Evolutionary conservation across 2,797 vertebrate species (phyloP).

Genomic region (Monodelphis domestica): DNA sequence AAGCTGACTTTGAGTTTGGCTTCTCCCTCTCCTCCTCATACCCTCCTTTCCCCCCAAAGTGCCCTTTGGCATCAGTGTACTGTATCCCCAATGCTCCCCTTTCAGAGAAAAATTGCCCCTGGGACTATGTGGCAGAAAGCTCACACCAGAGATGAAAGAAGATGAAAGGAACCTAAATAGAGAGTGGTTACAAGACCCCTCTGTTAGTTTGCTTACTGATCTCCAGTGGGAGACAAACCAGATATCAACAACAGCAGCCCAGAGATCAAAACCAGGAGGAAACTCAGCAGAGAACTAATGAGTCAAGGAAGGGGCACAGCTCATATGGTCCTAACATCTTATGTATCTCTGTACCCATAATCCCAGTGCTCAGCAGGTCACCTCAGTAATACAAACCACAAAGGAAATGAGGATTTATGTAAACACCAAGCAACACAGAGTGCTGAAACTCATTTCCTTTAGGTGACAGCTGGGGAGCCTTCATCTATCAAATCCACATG

Average conservation of each 20-base stretch:
- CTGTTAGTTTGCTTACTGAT: neutral
- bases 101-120: neutral
- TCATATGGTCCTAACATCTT: neutral
- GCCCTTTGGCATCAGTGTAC: neutral
- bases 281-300: neutral
- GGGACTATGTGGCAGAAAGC: neutral
- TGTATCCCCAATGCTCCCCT: neutral
- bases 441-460: neutral
- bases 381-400: neutral
- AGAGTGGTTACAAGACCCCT: neutral
- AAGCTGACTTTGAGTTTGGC: neutral
- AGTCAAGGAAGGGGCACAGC: neutral
- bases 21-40: neutral
- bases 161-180: neutral
- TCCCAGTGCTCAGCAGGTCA: neutral
- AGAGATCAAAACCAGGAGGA: too few relatives aligned
- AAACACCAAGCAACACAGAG: neutral
- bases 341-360: too few relatives aligned
- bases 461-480: neutral
- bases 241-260: neutral
- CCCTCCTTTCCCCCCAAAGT: neutral
- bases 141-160: neutral
- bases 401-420: neutral
- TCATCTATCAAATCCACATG: neutral
- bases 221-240: neutral